phyloP scores from a whole-genome alignment of 2,888 invertebrate genomes.

The Eilema caniola region DNA sequence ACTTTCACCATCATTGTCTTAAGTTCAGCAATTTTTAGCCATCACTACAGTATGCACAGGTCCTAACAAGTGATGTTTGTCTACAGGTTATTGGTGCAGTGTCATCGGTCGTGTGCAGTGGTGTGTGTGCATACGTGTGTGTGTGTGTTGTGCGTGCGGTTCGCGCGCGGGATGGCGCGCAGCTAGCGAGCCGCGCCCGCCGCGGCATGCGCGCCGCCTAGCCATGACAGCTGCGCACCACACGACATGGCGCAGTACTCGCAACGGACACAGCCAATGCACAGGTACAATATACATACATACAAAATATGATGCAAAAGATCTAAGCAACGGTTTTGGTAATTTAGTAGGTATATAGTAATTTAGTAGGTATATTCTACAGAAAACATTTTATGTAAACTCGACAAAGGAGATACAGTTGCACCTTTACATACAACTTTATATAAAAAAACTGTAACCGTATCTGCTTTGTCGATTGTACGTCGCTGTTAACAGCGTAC shows the following conservation, averaged over 20 bases:
- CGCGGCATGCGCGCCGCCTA: slow-evolving; percentile 80
- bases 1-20: not conserved
- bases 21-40: not conserved
- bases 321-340: not conserved
- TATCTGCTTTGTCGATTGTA: too few species aligned
- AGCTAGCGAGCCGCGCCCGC: slow-evolving; percentile 78
- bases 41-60: not conserved
- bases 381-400: too few species aligned
- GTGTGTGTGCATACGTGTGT: slow-evolving; percentile 67
- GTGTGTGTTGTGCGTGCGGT: slow-evolving; percentile 59
- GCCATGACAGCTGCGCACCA: slow-evolving; percentile 79
- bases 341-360: not conserved
- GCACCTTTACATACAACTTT: too few species aligned
- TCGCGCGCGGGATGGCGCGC: slow-evolving; percentile 68
- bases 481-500: too few species aligned
- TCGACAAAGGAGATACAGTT: too few species aligned
- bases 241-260: slow-evolving; percentile 84
- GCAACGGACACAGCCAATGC: slow-evolving; percentile 86
- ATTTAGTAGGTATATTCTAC: too few species aligned
- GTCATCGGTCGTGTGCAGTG: slow-evolving; percentile 64
- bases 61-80: slow-evolving; percentile 41
- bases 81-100: slow-evolving; percentile 66
- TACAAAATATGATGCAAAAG: not conserved
- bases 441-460: too few species aligned
- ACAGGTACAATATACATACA: slow-evolving; percentile 71